A percentile compares a stretch with the other conserved stretches of the same genome.
Evolutionary conservation across 2,888 invertebrate genomes (phyloP).

Genomic region (Sarcophaga caerulescens): DNA sequence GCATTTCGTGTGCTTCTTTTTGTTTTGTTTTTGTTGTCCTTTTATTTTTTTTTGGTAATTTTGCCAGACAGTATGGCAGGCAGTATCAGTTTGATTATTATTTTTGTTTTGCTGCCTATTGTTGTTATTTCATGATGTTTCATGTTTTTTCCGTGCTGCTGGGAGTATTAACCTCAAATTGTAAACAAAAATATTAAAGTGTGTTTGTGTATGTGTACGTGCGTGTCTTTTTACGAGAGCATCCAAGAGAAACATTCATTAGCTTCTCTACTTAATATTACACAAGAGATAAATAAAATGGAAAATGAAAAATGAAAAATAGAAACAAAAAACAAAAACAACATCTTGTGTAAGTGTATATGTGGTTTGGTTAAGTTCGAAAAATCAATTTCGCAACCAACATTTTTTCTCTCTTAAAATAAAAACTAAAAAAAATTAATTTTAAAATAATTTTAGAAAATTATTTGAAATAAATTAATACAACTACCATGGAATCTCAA

Average conservation of each 20-base stretch:
- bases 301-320: background rate
- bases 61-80: slow-evolving; percentile 77
- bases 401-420: background rate
- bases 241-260: slow-evolving; percentile 38
- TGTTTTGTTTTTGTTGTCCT: slow-evolving; percentile 56
- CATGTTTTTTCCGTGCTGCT: slow-evolving; percentile 16
- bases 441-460: slow-evolving; percentile 20
- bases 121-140: slow-evolving; percentile 17
- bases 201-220: background rate
- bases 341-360: slow-evolving; percentile 9
- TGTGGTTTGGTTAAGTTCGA: slow-evolving; percentile 68
- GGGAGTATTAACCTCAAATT: slow-evolving; percentile 68
- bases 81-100: slow-evolving; percentile 66
- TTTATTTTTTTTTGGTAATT: slow-evolving; percentile 23
- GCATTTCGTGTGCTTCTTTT: slow-evolving; percentile 61
- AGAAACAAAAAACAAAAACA: slow-evolving; percentile 14
- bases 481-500: no score
- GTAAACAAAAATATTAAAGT: slow-evolving; percentile 57
- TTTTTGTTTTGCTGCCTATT: slow-evolving; percentile 39
- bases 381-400: slow-evolving; percentile 79
- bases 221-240: background rate
- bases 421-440: slow-evolving; percentile 15
- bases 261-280: slow-evolving; percentile 39
- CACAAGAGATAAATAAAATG: slow-evolving; percentile 47
- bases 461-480: slow-evolving; percentile 24